Base-by-base conservation (phyloP, 35 echinoderm and acorn worm genomes). In the Chiridota heheva region DNA sequence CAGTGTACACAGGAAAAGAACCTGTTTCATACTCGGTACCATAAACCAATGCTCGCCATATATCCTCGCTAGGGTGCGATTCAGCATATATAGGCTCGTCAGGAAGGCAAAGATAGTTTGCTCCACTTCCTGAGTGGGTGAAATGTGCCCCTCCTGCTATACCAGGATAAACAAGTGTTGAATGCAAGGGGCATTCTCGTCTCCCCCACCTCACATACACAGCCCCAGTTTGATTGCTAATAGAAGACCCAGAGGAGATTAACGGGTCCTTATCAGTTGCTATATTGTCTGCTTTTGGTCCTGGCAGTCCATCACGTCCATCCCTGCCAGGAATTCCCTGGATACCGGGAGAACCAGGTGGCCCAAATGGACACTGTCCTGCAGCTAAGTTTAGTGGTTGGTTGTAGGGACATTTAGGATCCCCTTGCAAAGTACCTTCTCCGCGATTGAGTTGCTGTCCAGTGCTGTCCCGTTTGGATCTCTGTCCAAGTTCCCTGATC, bases 141-240 rank as follows among this genome's bases (percentile, higher is more conserved):
- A 31, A 86, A 22, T 26, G 41, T n/a, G 17, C 40, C 20, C 84
- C 84, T 1, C 49, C 84, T 30, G 72, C 59, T 25, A 77, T 10
- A 57, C 81, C 81, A 72, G 44, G 26, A 43, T 61, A 61, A 25
- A 80, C 69, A 42, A 72, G 4, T 44, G 44, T 40, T 47, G 69
- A 72, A n/a, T 40, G 28, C 13, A 38, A 31, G 4, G 66, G 67
- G 55, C 81, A 82, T 7, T 32, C 42, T 30, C 36, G 10, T n/a
- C 41, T 18, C 8, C 79, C 62, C 62, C 79, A 82, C 40, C 79
- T 44, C 40, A 82, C 63, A 51, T 69, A 82, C 53, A 82, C 78
- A 67, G 59, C 43, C 7, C 74, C 74, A n/a, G n/a, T n/a, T n/a
- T n/a, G n/a, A n/a, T n/a, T n/a, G n/a, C n/a, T n/a, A n/a, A n/a